These are phyloP conservation scores for Petrosia ficiformis DNA, from an alignment of 37 sponge, comb jelly and placozoan species.

Conservation along the genomic window DNA sequence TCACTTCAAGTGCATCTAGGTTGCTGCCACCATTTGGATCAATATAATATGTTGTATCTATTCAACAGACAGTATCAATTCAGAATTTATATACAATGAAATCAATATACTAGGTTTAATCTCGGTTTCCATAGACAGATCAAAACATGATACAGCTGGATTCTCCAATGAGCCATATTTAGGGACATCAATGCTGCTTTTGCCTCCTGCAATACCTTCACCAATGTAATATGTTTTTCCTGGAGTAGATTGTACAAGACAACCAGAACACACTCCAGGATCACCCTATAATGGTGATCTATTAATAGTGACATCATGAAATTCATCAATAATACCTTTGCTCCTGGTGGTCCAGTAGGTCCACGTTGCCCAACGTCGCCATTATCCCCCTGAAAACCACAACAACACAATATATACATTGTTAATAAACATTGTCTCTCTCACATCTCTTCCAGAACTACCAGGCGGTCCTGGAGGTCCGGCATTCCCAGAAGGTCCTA, in stretches of 20 bases:
- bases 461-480: slow-evolving; percentile 18
- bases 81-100: neutral
- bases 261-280: slow-evolving; percentile 52
- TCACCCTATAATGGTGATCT: slow-evolving; percentile 23
- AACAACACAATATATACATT: neutral
- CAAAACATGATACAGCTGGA: slow-evolving; percentile 46
- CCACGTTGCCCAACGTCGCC: slow-evolving; percentile 29
- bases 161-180: slow-evolving; percentile 38
- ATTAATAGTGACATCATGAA: neutral
- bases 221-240: slow-evolving; percentile 11
- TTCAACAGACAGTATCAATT: neutral
- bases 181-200: neutral
- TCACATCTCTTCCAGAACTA: neutral
- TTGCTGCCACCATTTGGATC: slow-evolving; percentile 66
- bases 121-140: slow-evolving; percentile 20
- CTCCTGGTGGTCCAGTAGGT: slow-evolving; percentile 54
- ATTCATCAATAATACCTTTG: slow-evolving; percentile 6
- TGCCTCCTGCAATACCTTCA: neutral
- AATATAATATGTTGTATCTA: slow-evolving; percentile 37
- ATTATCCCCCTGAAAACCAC: slow-evolving; percentile 10
- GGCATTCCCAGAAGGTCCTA: slow-evolving; percentile 1
- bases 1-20: slow-evolving; percentile 45
- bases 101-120: slow-evolving; percentile 9
- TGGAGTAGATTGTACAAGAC: slow-evolving; percentile 2
- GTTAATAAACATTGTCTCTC: neutral